Base-by-base conservation (phyloP, 2,113 vertebrate species). In the Nothobranchius kuhntae region DNA sequence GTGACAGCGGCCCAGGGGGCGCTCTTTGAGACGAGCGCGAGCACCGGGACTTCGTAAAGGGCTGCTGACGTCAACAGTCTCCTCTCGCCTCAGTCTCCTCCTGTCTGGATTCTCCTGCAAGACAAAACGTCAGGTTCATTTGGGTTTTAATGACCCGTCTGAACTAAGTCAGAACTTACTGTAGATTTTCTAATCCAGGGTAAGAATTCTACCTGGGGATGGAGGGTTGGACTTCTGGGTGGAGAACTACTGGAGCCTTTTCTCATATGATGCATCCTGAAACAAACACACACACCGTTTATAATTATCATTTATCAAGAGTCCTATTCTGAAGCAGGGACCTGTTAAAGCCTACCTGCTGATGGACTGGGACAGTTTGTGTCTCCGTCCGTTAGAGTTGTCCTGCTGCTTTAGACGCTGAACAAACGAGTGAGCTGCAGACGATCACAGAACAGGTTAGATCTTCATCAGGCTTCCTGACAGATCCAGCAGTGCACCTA, bases 201-300 rank as follows among this genome's bases (percentile, higher is more conserved):
- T 11, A 35, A 7, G 6, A 42, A 15, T 10, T 38, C 13, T 35
- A 90, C 95, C 94, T 95, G 91, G 77, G 83, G 89, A 24, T 90
- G 26, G 61, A 86, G 82, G 4, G 92, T 78, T 14, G 86, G 92
- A 70, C 92, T 88, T 72, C 94, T 87, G 79, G 92, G 92, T 6
- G 94, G 92, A 17, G 93, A 87, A 24, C 92, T 93, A 85, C 91
- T 88, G 62, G 94, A 83, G n/a, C 89, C 84, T 81, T 91, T 94
- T 84, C 86, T 90, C 86, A 93, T 88, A 65, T 92, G 89, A 83
- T 87, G 87, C 13, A 85, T 75, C 75, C 91, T 92, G 30, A 56
- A 40, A 73, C 6, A 8, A 77, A 45, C 65, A 73, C 65, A 54
- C 15, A 47, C 57, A 40, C 38, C 1, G 38, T 40, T 1, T 40